Conservation (phyloP, 2,113 vertebrate species). For the Antidorcas marsupialis region DNA sequence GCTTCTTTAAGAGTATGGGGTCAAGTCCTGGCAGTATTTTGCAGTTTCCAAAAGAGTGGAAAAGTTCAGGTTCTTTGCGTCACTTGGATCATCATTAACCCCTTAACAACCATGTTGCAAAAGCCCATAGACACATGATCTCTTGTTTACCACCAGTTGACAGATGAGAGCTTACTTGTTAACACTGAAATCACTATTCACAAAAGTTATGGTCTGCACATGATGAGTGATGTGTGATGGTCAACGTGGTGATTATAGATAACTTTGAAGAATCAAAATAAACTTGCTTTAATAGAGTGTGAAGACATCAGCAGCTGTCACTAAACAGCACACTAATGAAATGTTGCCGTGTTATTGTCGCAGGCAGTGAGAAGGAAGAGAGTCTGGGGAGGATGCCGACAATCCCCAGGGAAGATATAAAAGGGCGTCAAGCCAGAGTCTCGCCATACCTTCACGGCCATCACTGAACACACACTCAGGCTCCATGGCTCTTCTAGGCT, state of each 20-base stretch:
- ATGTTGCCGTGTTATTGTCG: background rate
- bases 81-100: conserved; percentile 30
- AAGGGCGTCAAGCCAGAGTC: background rate
- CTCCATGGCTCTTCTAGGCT: conserved; percentile 21
- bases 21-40: background rate
- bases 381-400: background rate
- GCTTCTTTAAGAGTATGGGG: background rate
- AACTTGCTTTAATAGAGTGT: background rate
- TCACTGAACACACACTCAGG: background rate
- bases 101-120: background rate
- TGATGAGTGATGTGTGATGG: background rate
- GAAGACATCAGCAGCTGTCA: background rate
- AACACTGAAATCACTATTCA: conserved; percentile 2
- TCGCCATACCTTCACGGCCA: background rate
- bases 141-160: background rate
- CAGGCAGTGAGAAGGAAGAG: background rate
- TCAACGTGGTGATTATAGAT: background rate
- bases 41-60: background rate
- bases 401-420: conserved; percentile 31
- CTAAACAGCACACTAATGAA: conserved; percentile 32
- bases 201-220: background rate
- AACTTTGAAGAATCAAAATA: conserved; percentile 41
- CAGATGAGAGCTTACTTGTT: background rate
- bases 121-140: background rate
- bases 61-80: background rate